phyloP scores from a whole-genome alignment of 1,140 invertebrate species.

The Alviniconcha marisindica region DNA sequence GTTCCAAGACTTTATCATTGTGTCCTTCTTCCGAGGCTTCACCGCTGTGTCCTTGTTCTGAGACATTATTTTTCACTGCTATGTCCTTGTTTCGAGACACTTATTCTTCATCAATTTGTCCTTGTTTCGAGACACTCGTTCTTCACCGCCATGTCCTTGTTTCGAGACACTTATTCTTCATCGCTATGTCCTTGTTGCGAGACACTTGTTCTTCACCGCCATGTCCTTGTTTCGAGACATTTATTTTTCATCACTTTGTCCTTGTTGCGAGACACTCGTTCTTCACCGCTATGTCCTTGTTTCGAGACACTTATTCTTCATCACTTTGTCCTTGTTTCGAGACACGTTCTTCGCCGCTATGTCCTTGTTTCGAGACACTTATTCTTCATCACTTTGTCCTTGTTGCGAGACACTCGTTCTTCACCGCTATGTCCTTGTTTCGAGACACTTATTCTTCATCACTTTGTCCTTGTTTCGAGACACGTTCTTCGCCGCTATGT shows the following conservation, averaged over 20 bases:
- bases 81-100: background rate
- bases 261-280: background rate
- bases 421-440: background rate
- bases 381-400: background rate
- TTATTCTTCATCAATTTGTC: background rate
- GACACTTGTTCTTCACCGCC: background rate
- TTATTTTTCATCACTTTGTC: background rate
- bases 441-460: background rate
- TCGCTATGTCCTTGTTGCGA: background rate
- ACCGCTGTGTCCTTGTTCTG: background rate
- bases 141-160: background rate
- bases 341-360: background rate
- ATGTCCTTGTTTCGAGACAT: background rate
- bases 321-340: background rate
- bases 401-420: background rate
- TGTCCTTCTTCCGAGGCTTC: background rate
- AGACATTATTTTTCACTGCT: background rate
- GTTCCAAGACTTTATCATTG: background rate
- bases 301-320: background rate
- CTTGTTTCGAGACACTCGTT: background rate
- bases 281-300: background rate
- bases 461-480: too few species aligned
- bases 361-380: background rate
- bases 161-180: background rate
- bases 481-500: too few species aligned